Evolutionary conservation across 2,113 vertebrate species (phyloP).

Genomic region (Tetrax tetrax): DNA sequence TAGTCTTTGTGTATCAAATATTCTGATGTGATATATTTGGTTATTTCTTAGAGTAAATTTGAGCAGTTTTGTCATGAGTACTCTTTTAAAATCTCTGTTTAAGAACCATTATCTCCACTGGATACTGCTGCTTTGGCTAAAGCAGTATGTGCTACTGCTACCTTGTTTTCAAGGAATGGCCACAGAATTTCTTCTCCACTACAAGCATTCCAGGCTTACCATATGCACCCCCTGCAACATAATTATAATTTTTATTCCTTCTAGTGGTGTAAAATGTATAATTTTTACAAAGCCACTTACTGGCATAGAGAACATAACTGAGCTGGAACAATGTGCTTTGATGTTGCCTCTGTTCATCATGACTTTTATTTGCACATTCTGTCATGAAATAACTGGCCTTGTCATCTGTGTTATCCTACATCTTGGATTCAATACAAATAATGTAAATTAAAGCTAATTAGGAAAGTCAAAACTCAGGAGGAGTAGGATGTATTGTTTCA

Average conservation of each 20-base stretch:
- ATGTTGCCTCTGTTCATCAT: not conserved
- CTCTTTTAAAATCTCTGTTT: not conserved
- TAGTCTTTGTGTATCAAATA: not conserved
- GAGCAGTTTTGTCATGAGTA: not conserved
- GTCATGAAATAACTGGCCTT: not conserved
- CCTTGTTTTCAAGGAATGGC: not conserved
- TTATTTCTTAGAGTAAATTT: not conserved
- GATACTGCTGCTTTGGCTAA: not conserved
- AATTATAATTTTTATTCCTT: not conserved
- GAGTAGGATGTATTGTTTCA: not conserved
- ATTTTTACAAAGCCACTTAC: not conserved
- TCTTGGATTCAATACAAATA: not conserved
- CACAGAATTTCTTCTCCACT: not conserved
- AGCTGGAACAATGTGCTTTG: not conserved
- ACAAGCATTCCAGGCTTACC: not conserved
- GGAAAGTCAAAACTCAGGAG: not conserved
- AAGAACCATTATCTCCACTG: not conserved
- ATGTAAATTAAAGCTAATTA: not conserved
- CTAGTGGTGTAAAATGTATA: not conserved
- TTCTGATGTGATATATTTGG: not conserved
- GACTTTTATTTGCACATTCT: not conserved
- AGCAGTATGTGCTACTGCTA: not conserved
- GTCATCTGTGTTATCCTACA: not conserved
- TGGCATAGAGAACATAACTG: not conserved
- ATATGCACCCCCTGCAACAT: not conserved